Evolutionary conservation across 2,113 vertebrate species (phyloP), one percentile per base, ranked within the genome.

Genomic region (Crotalus tigris): DNA sequence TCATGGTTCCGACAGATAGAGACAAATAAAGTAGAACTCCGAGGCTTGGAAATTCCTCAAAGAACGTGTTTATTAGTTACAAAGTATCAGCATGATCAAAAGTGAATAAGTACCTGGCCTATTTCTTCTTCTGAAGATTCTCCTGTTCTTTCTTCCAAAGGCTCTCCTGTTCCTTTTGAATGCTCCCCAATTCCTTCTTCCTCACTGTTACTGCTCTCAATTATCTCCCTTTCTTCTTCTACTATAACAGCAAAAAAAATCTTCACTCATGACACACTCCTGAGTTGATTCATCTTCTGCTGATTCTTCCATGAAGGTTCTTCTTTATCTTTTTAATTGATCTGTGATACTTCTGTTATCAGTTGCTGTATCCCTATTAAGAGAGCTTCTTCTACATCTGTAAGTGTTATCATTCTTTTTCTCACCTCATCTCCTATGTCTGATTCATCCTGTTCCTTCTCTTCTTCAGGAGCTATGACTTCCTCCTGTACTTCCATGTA

Each of bases 241-340:
- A 87, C 46, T 7, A 0, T 11, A 85, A 13, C 2, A 89, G 49
- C 93, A 1, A 55, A 23, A 23, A 29, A 59, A 61, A 13, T 90
- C 87, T n/a, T 0, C 44, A 64, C 3, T 91, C 21, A 89, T 12
- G 0, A 10, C 0, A 3, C 49, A 89, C 11, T 0, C 61, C n/a
- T 53, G 53, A 3, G 0, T 88, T 26, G 91, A 86, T 51, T 58
- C 19, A 0, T 58, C 93, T 1, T 93, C 87, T 2, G 54, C 0
- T 0, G n/a, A 0, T 29, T 4, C 89, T 7, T 4, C 57, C 0
- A 4, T 0, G 2, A 1, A 0, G 0, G 11, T 1, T 49, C 91
- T 1, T 0, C 53, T 5, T 19, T 92, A 0, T 0, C 33, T 3
- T 0, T 91, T 3, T 91, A 7, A 75, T 0, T 3, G 49, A 23